These are phyloP conservation scores for Erythrolamprus reginae DNA, from an alignment of 2,113 vertebrate genomes.

Conservation along the genomic window DNA sequence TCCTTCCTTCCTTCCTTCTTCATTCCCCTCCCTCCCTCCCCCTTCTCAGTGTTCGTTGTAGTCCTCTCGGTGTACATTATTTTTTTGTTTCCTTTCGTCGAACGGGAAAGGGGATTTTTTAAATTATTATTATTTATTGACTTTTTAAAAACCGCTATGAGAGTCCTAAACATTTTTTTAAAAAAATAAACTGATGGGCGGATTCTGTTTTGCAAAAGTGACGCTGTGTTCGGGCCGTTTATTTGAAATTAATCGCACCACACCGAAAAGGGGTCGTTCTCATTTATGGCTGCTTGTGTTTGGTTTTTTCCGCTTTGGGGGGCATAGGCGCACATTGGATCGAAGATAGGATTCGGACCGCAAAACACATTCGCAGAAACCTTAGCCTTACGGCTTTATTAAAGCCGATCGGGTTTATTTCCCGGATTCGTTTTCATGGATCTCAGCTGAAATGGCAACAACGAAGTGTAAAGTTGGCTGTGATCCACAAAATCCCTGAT, in stretches of 20 bases:
- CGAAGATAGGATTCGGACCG: constrained; percentile 18
- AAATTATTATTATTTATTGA: constrained; percentile 70
- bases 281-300: background rate
- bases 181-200: constrained; percentile 29
- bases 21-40: too few species aligned
- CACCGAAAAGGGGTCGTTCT: constrained; percentile 15
- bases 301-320: constrained; percentile 59
- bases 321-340: constrained; percentile 24
- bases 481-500: background rate
- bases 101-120: constrained; percentile 43
- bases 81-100: constrained; percentile 40
- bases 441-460: background rate
- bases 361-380: background rate
- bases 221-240: constrained; percentile 35
- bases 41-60: background rate
- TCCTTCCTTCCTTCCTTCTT: too few species aligned
- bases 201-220: constrained; percentile 12
- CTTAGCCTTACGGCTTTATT: background rate
- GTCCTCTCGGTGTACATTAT: background rate
- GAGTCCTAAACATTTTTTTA: constrained; percentile 30
- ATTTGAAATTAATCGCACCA: constrained; percentile 18
- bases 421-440: background rate
- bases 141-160: constrained; percentile 60
- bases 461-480: background rate
- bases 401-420: background rate